A percentile compares a stretch with the other conserved stretches of the same genome.
Conservation (phyloP, 2,113 vertebrate genomes). For the Empidonax alnorum region DNA sequence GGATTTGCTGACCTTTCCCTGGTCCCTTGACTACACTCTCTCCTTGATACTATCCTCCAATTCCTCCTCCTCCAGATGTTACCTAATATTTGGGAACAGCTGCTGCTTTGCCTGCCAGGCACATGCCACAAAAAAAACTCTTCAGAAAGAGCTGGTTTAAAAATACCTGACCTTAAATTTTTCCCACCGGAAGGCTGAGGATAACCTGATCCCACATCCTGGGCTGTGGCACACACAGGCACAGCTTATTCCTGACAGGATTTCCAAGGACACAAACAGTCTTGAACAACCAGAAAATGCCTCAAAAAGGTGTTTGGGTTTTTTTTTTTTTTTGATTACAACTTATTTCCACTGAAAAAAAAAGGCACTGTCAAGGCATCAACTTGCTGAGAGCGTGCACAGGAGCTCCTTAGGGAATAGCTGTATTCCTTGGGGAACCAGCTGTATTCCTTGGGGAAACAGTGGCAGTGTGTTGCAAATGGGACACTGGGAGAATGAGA, state of each 20-base stretch:
- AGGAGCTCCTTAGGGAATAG: background rate
- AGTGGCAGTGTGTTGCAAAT: fast-evolving
- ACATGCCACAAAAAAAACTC: background rate
- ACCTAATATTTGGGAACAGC: background rate
- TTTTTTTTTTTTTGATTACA: background rate
- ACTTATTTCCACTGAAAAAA: background rate
- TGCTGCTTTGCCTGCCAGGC: background rate
- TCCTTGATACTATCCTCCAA: background rate
- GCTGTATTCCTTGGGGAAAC: background rate
- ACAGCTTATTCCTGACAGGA: background rate
- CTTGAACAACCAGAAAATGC: background rate
- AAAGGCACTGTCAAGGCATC: background rate
- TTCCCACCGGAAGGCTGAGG: background rate
- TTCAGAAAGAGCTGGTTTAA: background rate
- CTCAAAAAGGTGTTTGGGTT: background rate
- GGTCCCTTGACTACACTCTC: background rate
- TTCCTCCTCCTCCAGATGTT: background rate
- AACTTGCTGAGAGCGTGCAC: background rate
- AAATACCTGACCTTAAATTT: background rate
- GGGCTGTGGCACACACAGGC: background rate
- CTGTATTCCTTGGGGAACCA: background rate
- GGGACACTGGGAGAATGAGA: fast-evolving
- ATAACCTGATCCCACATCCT: background rate
- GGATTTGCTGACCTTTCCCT: background rate
- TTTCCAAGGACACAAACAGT: background rate